These are phyloP conservation scores for Salvator merianae DNA, from an alignment of 2,113 vertebrate genomes.

Conservation along the genomic window DNA sequence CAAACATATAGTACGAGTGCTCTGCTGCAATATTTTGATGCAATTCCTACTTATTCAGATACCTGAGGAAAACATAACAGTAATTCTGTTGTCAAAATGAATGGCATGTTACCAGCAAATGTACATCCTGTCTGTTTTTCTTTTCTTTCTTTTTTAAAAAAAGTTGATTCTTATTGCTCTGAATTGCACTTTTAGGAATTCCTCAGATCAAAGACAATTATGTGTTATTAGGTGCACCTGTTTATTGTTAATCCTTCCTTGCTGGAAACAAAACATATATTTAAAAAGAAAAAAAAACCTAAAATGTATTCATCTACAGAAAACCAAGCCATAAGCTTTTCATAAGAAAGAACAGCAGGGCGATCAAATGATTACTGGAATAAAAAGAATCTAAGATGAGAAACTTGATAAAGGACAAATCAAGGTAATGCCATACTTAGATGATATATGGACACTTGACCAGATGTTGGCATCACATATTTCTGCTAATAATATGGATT, in stretches of 20 bases:
- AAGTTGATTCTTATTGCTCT: neutral
- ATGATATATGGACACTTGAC: constrained; percentile 17
- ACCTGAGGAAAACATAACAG: too few species aligned
- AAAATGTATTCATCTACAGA: constrained; percentile 20
- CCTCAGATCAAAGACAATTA: neutral
- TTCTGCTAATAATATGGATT: constrained; percentile 34
- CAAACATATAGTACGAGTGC: too few species aligned
- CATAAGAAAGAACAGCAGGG: constrained; percentile 37
- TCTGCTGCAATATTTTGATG: too few species aligned
- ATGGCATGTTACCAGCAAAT: neutral
- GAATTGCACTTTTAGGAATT: neutral
- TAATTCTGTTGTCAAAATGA: neutral
- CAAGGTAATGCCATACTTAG: constrained; percentile 51
- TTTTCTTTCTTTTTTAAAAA: neutral
- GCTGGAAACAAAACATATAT: constrained; percentile 35
- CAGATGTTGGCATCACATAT: constrained; percentile 39
- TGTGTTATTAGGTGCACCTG: neutral
- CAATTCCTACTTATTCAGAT: too few species aligned
- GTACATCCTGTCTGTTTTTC: too few species aligned
- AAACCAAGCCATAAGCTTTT: neutral
- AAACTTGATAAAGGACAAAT: constrained; percentile 16
- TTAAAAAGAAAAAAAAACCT: neutral
- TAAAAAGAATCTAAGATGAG: constrained; percentile 25
- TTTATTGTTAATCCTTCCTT: constrained; percentile 48
- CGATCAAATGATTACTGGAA: neutral